Evolutionary conservation across 2,113 vertebrate species (phyloP), one percentile per base, ranked within the genome.

Genomic region (Cheilinus undulatus): DNA sequence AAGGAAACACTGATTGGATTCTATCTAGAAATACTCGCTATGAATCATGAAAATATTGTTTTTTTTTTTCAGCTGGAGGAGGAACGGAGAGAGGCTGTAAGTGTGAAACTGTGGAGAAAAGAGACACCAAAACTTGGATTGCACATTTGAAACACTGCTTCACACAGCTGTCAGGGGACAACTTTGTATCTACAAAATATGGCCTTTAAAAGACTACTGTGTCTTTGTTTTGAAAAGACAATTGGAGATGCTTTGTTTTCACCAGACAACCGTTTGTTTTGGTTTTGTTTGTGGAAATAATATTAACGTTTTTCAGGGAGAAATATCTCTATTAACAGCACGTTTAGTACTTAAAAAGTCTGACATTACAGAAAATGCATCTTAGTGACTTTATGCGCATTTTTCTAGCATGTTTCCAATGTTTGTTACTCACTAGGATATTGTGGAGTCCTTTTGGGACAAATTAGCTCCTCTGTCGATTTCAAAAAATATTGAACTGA

Each of bases 31-130:
- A 63, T 66, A n/a, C 64, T 84, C n/a, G n/a, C n/a, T 65, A 72
- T 49, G 56, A 84, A 69, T 26, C 30, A 13, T 73, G 32, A 30
- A 78, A 74, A 68, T 53, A 13, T 78, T 73, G 45, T 93, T 95
- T 94, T 84, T 91, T 84, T 91, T 95, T 94, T 84, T 91, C 92
- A 94, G 93, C 93, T 96, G 95, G 96, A 97, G 91, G 96, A 97
- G 92, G 95, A 98, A 89, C 74, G 91, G 89, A 96, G 95, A 90
- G 94, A 94, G 93, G 94, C 93, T 93, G 95, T 96, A 95, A 95
- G 94, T 97, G 90, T 75, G 17, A 52, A 83, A 66, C 23, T 32
- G 43, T 43, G 10, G 20, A 52, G 40, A 42, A 53, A 48, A 64
- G 27, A 40, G 22, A 51, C 11, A 46, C 45, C 22, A 19, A 26